A percentile compares a stretch with the other conserved stretches of the same genome.
Evolutionary conservation across 2,797 vertebrate genomes (phyloP).

Genomic region (Crocodylus rhombifer): DNA sequence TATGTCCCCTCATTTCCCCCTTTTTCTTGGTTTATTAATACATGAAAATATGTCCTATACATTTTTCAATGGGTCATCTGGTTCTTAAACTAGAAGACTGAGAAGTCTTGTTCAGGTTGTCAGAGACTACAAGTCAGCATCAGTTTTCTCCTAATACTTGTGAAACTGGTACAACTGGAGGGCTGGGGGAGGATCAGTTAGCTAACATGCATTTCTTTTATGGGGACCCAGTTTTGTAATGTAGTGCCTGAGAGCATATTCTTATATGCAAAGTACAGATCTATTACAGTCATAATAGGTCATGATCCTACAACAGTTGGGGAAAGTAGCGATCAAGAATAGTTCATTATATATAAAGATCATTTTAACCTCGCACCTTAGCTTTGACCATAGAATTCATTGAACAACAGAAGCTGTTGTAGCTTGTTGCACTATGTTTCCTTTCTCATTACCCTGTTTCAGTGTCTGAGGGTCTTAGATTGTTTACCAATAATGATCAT

Average conservation of each 20-base stretch:
- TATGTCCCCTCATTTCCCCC: neutral
- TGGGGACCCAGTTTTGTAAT: neutral
- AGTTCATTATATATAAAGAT: neutral
- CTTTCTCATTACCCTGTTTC: neutral
- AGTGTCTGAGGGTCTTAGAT: slow-evolving; percentile 26
- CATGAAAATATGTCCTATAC: neutral
- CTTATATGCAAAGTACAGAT: neutral
- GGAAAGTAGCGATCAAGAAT: neutral
- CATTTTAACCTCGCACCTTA: neutral
- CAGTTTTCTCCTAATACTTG: neutral
- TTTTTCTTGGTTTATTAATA: neutral
- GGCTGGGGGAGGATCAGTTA: neutral
- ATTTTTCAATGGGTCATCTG: neutral
- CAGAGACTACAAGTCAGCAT: neutral
- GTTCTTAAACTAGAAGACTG: neutral
- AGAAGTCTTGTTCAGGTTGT: neutral
- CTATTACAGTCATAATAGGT: neutral
- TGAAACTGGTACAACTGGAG: neutral
- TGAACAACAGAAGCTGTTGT: neutral
- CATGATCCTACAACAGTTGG: neutral
- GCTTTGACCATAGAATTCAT: neutral
- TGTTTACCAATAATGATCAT: slow-evolving; percentile 30
- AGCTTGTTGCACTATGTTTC: neutral
- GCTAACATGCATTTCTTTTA: accelerated
- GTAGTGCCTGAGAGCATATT: accelerated